These are phyloP conservation scores for Umimayanthus kanabou DNA, from an alignment of 92 coral and sea anemone species.

Conservation along the genomic window DNA sequence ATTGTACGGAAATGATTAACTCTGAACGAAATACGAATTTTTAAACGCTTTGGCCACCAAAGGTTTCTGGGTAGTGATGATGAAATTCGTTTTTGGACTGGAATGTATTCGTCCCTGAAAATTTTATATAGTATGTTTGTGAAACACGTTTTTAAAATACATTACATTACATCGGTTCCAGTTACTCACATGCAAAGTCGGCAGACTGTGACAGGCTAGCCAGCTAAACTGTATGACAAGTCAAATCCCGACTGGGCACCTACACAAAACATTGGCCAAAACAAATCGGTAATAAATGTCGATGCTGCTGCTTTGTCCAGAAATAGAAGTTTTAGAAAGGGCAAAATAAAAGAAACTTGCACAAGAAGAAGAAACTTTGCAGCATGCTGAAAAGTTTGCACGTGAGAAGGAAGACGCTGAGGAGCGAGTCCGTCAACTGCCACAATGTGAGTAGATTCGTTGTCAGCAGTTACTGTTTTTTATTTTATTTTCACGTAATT, in stretches of 20 bases:
- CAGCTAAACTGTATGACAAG: too few species aligned
- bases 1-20: background rate
- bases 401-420: background rate
- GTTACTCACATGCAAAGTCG: background rate
- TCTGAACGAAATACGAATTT: background rate
- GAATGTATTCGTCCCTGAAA: background rate
- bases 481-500: too few species aligned
- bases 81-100: slow-evolving; percentile 17
- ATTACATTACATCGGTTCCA: background rate
- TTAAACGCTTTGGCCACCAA: background rate
- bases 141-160: background rate
- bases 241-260: too few species aligned
- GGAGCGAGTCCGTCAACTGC: too few species aligned
- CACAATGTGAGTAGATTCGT: too few species aligned
- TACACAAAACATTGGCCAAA: too few species aligned
- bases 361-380: slow-evolving; percentile 16
- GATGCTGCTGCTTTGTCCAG: background rate
- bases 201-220: background rate
- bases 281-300: too few species aligned
- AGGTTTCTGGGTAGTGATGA: slow-evolving; percentile 13
- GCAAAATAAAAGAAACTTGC: slow-evolving; percentile 16
- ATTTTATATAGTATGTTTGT: background rate
- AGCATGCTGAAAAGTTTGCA: background rate
- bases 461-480: too few species aligned
- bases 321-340: background rate